Base-by-base conservation (phyloP, 2,113 vertebrate species). In the Petromus typicus region DNA sequence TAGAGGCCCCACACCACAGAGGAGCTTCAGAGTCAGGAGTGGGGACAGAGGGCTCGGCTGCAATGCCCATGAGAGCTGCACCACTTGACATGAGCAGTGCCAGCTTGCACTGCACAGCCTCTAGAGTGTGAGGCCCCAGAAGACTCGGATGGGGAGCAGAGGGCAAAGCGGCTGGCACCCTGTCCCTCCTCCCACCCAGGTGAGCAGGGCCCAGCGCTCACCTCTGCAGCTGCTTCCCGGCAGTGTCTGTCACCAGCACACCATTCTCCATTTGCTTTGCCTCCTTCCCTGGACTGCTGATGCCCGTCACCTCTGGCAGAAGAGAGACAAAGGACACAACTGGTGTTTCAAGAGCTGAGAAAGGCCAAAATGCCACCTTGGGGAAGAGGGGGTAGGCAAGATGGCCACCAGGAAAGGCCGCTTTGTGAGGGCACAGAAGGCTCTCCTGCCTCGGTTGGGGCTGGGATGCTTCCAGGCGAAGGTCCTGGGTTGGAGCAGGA, bases 221-320 rank as follows among this genome's bases (percentile, higher is more conserved):
- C 98, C 98, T 98, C 61, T 97, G 96, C 22, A 98, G 78, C 34
- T 93, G 0, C 40, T 94, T 98, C 34, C 97, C 97, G 2, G 96
- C 2, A 0, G 48, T 32, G 48, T 98, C 98, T 0, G n/a, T 98
- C 48, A 98, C 91, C 20, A 98, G 95, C 3, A 98, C 76, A 40
- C 99, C 99, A 0, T 99, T 99, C 95, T 99, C 99, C 11, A 98
- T 0, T 10, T 63, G 98, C 94, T 97, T 99, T 63, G 64, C 95
- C 66, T 99, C 99, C 86, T 98, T 99, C 56, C 96, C 81, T 25
- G 98, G 97, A 30, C 93, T 84, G 0, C 43, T 91, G 67, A 96
- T 1, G 67, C 98, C 99, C 98, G 82, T 43, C 86, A 18, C 23
- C 17, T 80, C 93, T 90, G 71, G 23, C 27, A 78, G 82, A 48